phyloP scores from a whole-genome alignment of 2,113 vertebrate genomes.

The Antigone vipio region DNA sequence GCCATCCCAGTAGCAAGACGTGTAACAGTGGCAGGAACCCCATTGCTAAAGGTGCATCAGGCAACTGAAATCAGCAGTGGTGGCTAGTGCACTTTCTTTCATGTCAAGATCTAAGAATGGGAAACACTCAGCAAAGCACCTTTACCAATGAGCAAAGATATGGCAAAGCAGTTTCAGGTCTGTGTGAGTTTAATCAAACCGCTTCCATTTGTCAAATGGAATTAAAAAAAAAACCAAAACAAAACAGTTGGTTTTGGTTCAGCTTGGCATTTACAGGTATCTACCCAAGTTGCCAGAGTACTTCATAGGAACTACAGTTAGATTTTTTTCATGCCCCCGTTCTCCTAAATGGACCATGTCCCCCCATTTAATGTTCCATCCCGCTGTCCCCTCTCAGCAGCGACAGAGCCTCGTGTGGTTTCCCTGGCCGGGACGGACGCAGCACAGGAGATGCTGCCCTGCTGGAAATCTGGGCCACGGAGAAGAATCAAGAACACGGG shows the following conservation, averaged over 20 bases:
- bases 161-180: background rate
- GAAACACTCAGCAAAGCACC: background rate
- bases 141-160: background rate
- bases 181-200: background rate
- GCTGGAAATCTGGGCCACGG: background rate
- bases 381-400: background rate
- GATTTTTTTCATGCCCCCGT: background rate
- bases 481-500: background rate
- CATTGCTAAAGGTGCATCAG: background rate
- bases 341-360: background rate
- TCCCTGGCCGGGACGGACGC: background rate
- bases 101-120: background rate
- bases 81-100: background rate
- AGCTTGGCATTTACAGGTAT: background rate
- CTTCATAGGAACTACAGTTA: background rate
- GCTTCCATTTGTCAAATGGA: background rate
- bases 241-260: background rate
- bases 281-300: background rate
- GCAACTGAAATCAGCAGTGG: background rate
- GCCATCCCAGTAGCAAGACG: background rate
- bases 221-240: background rate
- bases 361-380: background rate
- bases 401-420: accelerated
- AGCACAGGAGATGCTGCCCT: background rate
- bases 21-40: background rate